Percentiles rank a stretch among this genome's conserved stretches.
phyloP scores from a whole-genome alignment of 2,113 vertebrate species.

The Chloropsis cyanopogon region DNA sequence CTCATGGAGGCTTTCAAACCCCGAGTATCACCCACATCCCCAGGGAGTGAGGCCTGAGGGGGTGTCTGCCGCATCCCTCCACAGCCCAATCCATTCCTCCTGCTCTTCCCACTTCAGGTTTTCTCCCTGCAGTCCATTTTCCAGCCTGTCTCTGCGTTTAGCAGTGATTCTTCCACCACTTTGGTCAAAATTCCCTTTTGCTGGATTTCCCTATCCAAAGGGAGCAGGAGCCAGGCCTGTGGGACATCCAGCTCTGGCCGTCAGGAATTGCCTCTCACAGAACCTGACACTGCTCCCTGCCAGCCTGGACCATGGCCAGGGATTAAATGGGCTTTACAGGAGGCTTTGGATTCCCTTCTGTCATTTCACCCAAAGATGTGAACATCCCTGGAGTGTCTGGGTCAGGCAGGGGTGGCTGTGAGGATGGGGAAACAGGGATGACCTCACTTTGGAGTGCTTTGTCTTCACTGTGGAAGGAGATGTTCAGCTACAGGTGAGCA shows the following conservation, averaged over 20 bases:
- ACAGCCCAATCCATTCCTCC: not conserved
- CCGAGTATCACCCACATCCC: fast-evolving
- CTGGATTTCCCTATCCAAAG: not conserved
- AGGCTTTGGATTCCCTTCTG: not conserved
- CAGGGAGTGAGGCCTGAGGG: not conserved
- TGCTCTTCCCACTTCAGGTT: not conserved
- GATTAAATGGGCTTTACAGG: not conserved
- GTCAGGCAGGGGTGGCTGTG: not conserved
- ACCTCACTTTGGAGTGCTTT: not conserved
- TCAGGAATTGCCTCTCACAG: not conserved
- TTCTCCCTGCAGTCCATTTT: not conserved
- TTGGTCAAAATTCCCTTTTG: not conserved
- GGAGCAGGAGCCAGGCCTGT: fast-evolving
- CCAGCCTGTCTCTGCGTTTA: not conserved
- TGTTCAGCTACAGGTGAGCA: fast-evolving
- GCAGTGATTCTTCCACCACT: fast-evolving
- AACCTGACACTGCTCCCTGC: not conserved
- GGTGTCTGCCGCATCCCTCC: not conserved
- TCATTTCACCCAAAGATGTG: not conserved
- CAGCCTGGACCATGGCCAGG: not conserved
- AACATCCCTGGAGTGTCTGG: not conserved
- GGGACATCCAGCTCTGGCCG: not conserved
- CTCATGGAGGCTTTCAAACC: not conserved
- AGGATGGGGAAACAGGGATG: not conserved
- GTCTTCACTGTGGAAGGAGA: fast-evolving